Evolutionary conservation across 1,140 invertebrate species (phyloP), one percentile per base, ranked within the genome.

Genomic region (Drosophila insularis): DNA sequence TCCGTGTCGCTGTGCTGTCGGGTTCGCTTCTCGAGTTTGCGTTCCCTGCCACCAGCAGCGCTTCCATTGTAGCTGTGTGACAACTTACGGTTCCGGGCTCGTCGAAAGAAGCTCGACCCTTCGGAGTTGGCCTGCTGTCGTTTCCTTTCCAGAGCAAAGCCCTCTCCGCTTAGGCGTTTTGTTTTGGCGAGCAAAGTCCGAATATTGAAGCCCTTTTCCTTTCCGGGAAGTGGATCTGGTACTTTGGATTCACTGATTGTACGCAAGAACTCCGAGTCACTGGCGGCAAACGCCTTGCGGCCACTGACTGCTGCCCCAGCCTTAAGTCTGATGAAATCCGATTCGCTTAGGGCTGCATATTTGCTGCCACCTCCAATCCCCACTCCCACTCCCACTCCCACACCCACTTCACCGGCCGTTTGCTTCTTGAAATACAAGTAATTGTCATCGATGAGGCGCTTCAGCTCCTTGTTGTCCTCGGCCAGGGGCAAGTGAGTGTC

Each of bases 401-500:
- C 74, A 1, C 71, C 19, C 17, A 50, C 43, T 50, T 50, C 43
- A 11, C 43, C 43, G 7, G 43, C 75, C 5, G 78, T 75, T 58
- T 92, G 91, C 64, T 82, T 81, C 61, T 91, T 91, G 54, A 80
- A 92, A 71, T 91, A 92, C 61, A 92, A 71, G 65, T 90, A 92
- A 58, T 92, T 92, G 35, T 92, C 89, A 66, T 92, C 91, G 40
- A 92, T 92, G 23, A 92, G 86, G 2, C 91, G 91, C 58, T 92
- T 92, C n/a, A 92, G 71, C 63, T 92, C 91, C 63, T 92, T 90
- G 71, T 92, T 92, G 58, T 92, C 91, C 66, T 92, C 89, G 17
- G 91, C 90, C 60, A 92, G 81, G 5, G 91, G 91, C 68, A 91
- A 23, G 35, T 78, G 86, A 31, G 80, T 79, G 19, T 91, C 81